Evolutionary conservation across 2,888 invertebrate species (phyloP), one percentile per base, ranked within the genome.

Genomic region (Emmelina monodactyla): DNA sequence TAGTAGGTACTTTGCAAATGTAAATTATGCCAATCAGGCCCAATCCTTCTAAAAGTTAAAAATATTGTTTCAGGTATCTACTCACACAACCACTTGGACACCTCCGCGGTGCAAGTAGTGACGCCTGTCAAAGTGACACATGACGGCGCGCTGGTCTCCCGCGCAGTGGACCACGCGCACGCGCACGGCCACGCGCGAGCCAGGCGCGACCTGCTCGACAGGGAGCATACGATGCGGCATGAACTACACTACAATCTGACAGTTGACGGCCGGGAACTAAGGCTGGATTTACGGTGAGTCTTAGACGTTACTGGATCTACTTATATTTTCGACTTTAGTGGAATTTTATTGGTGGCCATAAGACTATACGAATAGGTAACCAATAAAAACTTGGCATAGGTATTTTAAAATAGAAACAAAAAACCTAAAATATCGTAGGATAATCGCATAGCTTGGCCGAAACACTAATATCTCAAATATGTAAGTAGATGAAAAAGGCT

Each of bases 71-170:
- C 63, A 81, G 81, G 81, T 64, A 64, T 80, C 57, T 81, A 80
- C 55, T 79, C 81, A 22, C 68, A 75, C 40, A 64, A 62, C 38
- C 71, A 76, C 53, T 64, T 82, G 59, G 75, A 81, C 50, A 53
- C 84, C 7, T 66, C 73, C 22, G 72, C 80, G 45, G 83, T 82
- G 49, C 81, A 86, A 51, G 78, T 87, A 48, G 82, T 82, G 36
- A 73, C 82, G 35, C 88, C 88, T 0, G 71, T 83, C 39, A 86
- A 83, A 59, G 86, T 88, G 52, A 76, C 81, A 22, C 54, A 62
- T 28, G 76, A 71, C 28, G 87, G 87, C 30, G 68, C 65, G 44
- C 76, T 84, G 52, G 58, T 85, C 44, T 85, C 85, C 40, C 80
- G 75, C 53, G 56, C 68, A 37, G 62, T 86, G 40, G 83, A 82